These are phyloP conservation scores for Tachystola acroxantha DNA, from an alignment of 2,888 invertebrate species.

Conservation along the genomic window DNA sequence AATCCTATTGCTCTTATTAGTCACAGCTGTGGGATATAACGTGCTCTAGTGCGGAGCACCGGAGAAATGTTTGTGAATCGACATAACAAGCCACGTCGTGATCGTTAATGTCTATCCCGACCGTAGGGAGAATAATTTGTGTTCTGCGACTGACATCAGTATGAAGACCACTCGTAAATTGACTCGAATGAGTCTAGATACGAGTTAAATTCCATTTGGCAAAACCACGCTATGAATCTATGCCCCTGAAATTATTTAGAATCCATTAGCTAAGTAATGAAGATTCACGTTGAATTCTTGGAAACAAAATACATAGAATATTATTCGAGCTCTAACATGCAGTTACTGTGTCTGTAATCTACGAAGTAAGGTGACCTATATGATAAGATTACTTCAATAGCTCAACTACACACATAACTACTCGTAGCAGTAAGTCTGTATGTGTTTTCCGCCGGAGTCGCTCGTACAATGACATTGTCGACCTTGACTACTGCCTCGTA, in stretches of 20 bases:
- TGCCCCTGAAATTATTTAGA: constrained; percentile 2
- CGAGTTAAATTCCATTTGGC: background rate
- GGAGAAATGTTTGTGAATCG: constrained; percentile 15
- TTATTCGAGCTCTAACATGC: constrained; percentile 22
- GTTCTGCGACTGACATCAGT: constrained; percentile 19
- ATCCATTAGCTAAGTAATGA: constrained; percentile 5
- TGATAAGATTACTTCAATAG: constrained; percentile 75
- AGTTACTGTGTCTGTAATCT: constrained; percentile 54
- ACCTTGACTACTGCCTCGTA: constrained; percentile 73
- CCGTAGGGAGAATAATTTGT: constrained; percentile 20
- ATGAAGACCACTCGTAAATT: constrained; percentile 1
- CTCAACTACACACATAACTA: constrained; percentile 41
- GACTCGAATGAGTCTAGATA: background rate
- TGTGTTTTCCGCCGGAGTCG: constrained; percentile 56
- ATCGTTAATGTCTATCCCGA: constrained; percentile 23
- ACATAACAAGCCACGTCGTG: constrained; percentile 20
- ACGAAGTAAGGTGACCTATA: constrained; percentile 76
- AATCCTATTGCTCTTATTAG: constrained; percentile 17
- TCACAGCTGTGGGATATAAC: constrained; percentile 14
- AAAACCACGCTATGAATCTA: background rate
- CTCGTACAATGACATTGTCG: constrained; percentile 75
- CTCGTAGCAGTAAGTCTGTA: constrained; percentile 25
- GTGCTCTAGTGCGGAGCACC: constrained; percentile 7
- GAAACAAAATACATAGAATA: constrained; percentile 1
- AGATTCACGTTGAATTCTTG: background rate